A percentile compares a stretch with the other conserved stretches of the same genome.
phyloP scores from a whole-genome alignment of 2,113 vertebrate species.

The Lota lota region DNA sequence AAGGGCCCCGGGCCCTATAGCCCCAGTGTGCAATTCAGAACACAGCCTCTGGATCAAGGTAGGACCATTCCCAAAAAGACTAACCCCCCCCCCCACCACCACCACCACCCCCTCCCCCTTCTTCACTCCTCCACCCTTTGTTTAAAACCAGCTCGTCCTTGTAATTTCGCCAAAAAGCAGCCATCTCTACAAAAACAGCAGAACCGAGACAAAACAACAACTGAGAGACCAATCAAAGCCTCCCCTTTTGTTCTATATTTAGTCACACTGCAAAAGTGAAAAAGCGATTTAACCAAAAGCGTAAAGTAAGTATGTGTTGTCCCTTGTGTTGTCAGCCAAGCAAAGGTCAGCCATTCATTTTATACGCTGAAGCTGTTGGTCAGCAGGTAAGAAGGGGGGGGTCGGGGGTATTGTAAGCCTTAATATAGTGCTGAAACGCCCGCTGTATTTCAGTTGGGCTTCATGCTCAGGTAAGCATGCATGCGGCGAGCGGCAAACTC shows the following conservation, averaged over 20 bases:
- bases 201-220: conserved; percentile 6
- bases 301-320: conserved; percentile 62
- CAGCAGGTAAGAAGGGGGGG: conserved; percentile 64
- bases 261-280: conserved; percentile 52
- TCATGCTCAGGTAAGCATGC: conserved; percentile 67
- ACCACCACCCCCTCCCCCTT: conserved; percentile 7
- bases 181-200: conserved; percentile 24
- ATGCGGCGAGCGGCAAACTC: conserved; percentile 35
- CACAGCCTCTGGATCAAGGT: conserved; percentile 99
- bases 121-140: too few species aligned
- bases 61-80: conserved; percentile 87
- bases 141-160: conserved; percentile 33
- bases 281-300: background rate
- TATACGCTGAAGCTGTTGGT: conserved; percentile 41
- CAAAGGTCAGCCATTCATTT: conserved; percentile 53
- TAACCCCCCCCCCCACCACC: conserved; percentile 52
- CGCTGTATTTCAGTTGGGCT: conserved; percentile 40
- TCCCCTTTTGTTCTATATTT: background rate
- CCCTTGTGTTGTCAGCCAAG: conserved; percentile 52
- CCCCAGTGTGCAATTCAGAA: conserved; percentile 99
- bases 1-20: conserved; percentile 99
- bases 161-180: conserved; percentile 36
- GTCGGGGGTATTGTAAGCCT: conserved; percentile 1
- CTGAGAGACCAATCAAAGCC: background rate
- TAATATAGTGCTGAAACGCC: conserved; percentile 37